A percentile compares a stretch with the other conserved stretches of the same genome.
phyloP scores from a whole-genome alignment of 2,113 vertebrate species.

The Gorsachius goisagi region DNA sequence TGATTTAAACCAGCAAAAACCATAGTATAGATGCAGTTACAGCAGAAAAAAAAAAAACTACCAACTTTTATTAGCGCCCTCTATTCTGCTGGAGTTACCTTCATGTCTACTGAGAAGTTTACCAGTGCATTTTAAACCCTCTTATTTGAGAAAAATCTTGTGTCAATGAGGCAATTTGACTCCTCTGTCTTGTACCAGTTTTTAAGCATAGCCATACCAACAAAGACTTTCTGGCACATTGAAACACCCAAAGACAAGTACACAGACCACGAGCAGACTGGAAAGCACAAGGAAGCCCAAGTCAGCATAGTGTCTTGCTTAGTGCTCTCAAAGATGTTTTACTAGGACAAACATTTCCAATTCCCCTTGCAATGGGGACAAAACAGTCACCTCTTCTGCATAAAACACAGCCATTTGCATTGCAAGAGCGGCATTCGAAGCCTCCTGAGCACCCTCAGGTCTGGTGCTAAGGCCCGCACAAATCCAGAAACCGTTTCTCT shows the following conservation, averaged over 20 bases:
- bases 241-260: background rate
- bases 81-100: background rate
- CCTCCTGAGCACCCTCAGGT: background rate
- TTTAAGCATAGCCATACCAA: background rate
- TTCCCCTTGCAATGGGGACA: background rate
- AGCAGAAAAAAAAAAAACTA: background rate
- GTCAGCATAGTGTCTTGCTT: background rate
- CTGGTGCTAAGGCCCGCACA: fast-evolving
- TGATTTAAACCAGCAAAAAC: background rate
- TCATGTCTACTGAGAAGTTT: background rate
- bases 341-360: background rate
- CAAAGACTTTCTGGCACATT: background rate
- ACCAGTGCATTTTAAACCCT: background rate
- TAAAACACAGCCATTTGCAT: too few species aligned
- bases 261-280: background rate
- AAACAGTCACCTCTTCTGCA: background rate
- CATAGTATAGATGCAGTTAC: background rate
- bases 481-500: background rate
- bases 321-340: background rate
- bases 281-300: background rate
- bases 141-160: background rate
- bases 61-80: background rate
- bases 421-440: background rate
- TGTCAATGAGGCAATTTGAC: background rate
- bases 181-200: background rate